Evolutionary conservation across 2,113 vertebrate genomes (phyloP), one percentile per base, ranked within the genome.

Genomic region (Panthera leo): DNA sequence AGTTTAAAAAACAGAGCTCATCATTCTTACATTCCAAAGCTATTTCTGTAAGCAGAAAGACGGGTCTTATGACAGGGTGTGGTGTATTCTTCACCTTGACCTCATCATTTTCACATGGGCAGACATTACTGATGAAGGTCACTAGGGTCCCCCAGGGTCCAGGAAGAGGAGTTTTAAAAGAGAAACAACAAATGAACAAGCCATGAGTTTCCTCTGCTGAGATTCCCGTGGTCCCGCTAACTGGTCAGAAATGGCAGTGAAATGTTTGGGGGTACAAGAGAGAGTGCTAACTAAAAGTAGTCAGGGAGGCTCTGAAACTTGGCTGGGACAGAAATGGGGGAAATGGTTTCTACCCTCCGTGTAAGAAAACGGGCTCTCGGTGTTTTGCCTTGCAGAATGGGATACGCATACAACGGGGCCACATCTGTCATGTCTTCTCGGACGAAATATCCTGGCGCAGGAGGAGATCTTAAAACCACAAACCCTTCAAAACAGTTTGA

Each of bases 391-490:
- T 98, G 92, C 98, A 99, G 99, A 97, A 98, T 98, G 80, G 98
- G 97, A 0, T 99, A 99, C 67, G 91, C 98, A 7, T 99, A 99
- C 94, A 99, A 98, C 0, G 98, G 99, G 42, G 98, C 99, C 80
- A 97, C 98, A 8, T 99, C 99, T 29, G 98, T 99, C 92, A 97
- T 99, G 97, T 99, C 99, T 68, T 98, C 99, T 75, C 98, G 98
- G 92, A 98, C 98, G 31, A 99, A 99, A 98, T 98, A 98, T 63
- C 99, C 98, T 7, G 98, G 98, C 2, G 98, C 95, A n/a, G 95
- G 99, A 83, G 97, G 97, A 63, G 99, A 99, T 88, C 97, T 96
- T 73, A 98, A 96, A 96, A 61, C 25, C 92, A 92, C 97, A 95
- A 98, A 87, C 68, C 65, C 98, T 96, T 98, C 98, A 83, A 99